Base-by-base conservation (phyloP, 1,140 invertebrate genomes). In the Drosophila parabipectinata region DNA sequence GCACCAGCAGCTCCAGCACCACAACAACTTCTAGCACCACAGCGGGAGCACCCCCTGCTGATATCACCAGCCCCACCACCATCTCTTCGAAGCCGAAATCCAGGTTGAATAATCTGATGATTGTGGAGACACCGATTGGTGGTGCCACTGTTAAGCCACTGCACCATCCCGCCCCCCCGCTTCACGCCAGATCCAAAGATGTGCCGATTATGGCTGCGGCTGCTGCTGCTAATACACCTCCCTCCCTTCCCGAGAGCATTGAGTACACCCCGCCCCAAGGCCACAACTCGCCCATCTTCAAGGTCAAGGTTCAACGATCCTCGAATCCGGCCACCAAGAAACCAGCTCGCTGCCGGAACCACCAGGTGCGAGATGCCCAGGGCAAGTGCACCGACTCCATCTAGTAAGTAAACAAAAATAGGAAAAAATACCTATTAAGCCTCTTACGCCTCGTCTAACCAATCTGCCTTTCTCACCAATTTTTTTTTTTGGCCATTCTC, bases 311-410 rank as follows among this genome's bases (percentile, higher is more conserved):
- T 60, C 83, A 78, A 66, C 78, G 84, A 77, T 69, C 72, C 39
- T 71, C 67, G 50, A 21, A 41, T 26, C 32, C 58, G 7, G 32
- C 50, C 24, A 21, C 58, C 30, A 61, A 69, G 50, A 48, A 71
- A 3, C 26, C 57, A 2, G 21, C 52, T n/a, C 82, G 76, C 9
- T 91, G 89, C 58, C 84, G 85, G 6, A 41, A 62, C 7, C 68
- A 90, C 54, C 90, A 91, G 51, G 83, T 69, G 37, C 82, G 77
- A 8, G 80, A 91, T 61, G 72, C 54, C 21, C 72, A 72, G 12
- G 85, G 90, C 64, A 84, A 79, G 45, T 91, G 90, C 37, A 61
- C 74, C 41, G 79, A 81, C 45, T 91, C 90, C 32, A 79, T 91
- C 57, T 79, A 85, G 90, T 91, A 90, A 91, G 90, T 59, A 24